Conservation (phyloP, 2,888 invertebrate species). For the Tethea ocularis region DNA sequence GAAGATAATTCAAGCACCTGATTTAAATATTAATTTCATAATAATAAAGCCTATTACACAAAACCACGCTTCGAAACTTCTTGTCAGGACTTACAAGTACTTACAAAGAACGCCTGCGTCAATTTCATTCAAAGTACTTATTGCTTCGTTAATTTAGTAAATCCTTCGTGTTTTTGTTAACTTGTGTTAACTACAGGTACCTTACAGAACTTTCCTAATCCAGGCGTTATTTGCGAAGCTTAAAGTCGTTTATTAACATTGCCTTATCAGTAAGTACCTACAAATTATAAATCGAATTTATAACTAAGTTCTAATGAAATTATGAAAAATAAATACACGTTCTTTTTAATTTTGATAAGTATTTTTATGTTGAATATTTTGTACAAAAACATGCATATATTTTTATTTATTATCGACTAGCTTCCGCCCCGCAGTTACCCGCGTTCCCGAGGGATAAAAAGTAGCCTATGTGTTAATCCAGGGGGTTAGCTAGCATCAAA, state of each 20-base stretch:
- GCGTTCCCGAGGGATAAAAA: too few relatives aligned
- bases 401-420: too few relatives aligned
- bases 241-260: constrained; percentile 35
- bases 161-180: not conserved
- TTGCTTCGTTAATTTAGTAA: constrained; percentile 1
- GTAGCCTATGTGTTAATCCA: too few relatives aligned
- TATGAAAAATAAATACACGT: not conserved
- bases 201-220: not conserved
- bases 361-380: too few relatives aligned
- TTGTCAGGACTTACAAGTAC: not conserved
- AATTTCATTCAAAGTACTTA: not conserved
- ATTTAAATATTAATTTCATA: not conserved
- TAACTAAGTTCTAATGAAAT: too few relatives aligned
- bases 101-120: not conserved
- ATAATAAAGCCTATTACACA: not conserved
- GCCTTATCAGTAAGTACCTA: constrained; percentile 24
- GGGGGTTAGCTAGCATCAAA: too few relatives aligned
- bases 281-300: not conserved
- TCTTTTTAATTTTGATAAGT: not conserved
- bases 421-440: too few relatives aligned
- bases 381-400: too few relatives aligned
- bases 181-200: not conserved
- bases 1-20: not conserved
- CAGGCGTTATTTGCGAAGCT: constrained; percentile 22
- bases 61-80: not conserved